These are phyloP conservation scores for Drosophila repleta DNA, from an alignment of 1,140 invertebrate species.

Conservation along the genomic window DNA sequence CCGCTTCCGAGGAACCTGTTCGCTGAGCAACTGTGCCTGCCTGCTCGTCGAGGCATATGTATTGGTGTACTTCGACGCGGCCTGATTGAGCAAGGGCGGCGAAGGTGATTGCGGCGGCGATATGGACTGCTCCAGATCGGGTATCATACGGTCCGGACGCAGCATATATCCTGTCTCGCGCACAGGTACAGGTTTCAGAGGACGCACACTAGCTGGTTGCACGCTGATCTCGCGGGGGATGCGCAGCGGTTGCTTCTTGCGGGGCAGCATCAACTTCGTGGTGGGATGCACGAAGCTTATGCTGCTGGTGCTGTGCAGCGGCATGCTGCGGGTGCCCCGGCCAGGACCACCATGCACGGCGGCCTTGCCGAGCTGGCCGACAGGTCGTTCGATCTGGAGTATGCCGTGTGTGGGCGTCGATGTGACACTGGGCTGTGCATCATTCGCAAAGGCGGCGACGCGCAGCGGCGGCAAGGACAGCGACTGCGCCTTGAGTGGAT, in stretches of 20 bases:
- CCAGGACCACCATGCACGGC: not conserved
- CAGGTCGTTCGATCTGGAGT: slow-evolving; percentile 60
- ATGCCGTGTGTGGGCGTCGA: slow-evolving; percentile 47
- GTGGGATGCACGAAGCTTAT: slow-evolving; percentile 69
- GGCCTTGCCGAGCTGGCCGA: slow-evolving; percentile 30
- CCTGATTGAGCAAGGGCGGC: slow-evolving; percentile 26
- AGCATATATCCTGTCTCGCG: slow-evolving; percentile 67
- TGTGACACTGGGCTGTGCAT: slow-evolving; percentile 38
- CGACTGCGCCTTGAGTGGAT: slow-evolving; percentile 14
- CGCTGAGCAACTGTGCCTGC: slow-evolving; percentile 50
- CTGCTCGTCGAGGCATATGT: slow-evolving; percentile 53
- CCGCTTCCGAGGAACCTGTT: slow-evolving; percentile 50
- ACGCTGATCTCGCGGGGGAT: slow-evolving; percentile 55
- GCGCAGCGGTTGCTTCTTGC: slow-evolving; percentile 49
- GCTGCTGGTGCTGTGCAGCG: slow-evolving; percentile 58
- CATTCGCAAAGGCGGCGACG: slow-evolving; percentile 52
- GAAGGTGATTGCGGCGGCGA: slow-evolving; percentile 65
- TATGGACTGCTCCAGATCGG: slow-evolving; percentile 58
- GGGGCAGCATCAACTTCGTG: slow-evolving; percentile 66
- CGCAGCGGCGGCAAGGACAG: slow-evolving; percentile 36
- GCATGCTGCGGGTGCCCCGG: slow-evolving; percentile 41
- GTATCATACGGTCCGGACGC: slow-evolving; percentile 68
- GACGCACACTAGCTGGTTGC: slow-evolving; percentile 49
- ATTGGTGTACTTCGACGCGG: slow-evolving; percentile 29
- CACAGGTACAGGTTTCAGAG: slow-evolving; percentile 63